phyloP scores from a whole-genome alignment of 1,140 invertebrate genomes.

The Pseudomyrmex gracilis region DNA sequence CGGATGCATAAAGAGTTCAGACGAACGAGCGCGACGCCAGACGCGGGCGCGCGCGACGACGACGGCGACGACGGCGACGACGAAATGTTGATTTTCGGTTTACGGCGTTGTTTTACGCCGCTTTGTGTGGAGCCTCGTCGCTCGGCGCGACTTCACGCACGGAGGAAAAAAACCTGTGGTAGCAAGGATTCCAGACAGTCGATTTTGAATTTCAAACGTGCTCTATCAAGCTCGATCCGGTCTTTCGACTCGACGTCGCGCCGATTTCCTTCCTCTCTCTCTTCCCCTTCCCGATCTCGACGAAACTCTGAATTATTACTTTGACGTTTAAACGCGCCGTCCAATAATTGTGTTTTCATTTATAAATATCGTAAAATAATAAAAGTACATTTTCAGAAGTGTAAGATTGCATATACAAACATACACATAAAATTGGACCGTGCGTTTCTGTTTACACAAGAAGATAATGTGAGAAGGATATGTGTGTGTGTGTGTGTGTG shows the following conservation, averaged over 20 bases:
- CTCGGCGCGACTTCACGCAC: constrained; percentile 4
- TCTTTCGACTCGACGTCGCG: constrained; percentile 11
- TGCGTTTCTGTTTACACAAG: background rate
- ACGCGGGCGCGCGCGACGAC: constrained; percentile 14
- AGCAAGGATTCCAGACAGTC: constrained; percentile 40
- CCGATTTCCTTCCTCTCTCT: too few species aligned
- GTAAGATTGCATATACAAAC: too few species aligned
- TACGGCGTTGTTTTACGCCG: constrained; percentile 54
- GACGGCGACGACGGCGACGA: background rate
- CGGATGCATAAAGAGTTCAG: constrained; percentile 49
- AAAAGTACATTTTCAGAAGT: background rate
- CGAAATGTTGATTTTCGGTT: constrained; percentile 61
- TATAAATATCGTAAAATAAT: background rate
- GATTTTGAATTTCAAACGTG: constrained; percentile 55
- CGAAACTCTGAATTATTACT: background rate
- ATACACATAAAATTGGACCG: background rate
- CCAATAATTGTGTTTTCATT: background rate
- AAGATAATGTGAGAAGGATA: background rate
- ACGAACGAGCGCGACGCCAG: constrained; percentile 37
- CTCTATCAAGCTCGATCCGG: constrained; percentile 25
- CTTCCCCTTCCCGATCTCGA: background rate
- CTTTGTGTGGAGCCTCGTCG: constrained; percentile 37
- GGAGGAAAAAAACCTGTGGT: background rate
- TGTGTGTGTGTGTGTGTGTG: too few species aligned
- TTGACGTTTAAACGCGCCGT: background rate